phyloP scores from a whole-genome alignment of 2,113 vertebrate species.

The Amblyornis subalaris region DNA sequence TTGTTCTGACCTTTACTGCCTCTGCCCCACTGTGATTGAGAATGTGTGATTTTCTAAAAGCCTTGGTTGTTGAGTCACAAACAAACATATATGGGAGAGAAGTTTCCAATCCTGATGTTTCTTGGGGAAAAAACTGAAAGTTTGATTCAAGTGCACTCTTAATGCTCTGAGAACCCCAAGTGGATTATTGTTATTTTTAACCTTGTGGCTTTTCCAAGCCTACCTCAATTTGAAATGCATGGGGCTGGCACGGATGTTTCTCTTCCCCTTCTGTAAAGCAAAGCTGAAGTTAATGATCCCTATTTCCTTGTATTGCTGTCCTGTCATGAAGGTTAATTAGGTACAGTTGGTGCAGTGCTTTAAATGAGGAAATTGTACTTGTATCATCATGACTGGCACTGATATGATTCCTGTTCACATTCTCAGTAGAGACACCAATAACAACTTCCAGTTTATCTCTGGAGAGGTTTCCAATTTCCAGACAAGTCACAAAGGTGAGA shows the following conservation, averaged over 20 bases:
- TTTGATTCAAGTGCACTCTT: background rate
- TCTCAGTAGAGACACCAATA: background rate
- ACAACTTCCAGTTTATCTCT: background rate
- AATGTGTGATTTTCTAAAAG: background rate
- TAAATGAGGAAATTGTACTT: background rate
- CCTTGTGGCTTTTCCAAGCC: background rate
- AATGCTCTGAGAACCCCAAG: background rate
- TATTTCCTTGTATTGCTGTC: slow-evolving; percentile 27
- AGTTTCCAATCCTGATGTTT: background rate
- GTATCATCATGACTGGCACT: background rate
- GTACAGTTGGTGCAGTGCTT: background rate
- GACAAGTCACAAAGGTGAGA: background rate
- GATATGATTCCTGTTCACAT: background rate
- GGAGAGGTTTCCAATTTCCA: background rate
- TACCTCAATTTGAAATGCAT: background rate
- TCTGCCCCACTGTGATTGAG: slow-evolving; percentile 4
- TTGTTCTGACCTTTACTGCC: background rate
- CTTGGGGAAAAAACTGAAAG: background rate
- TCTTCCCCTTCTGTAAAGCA: background rate
- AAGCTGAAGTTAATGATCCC: slow-evolving; percentile 53
- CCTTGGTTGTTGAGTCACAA: background rate
- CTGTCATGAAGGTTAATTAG: slow-evolving; percentile 54
- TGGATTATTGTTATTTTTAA: slow-evolving; percentile 39
- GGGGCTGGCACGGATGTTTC: background rate
- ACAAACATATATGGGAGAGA: background rate